Evolutionary conservation across 2,113 vertebrate genomes (phyloP).

Genomic region (Sphyrna mokarran): DNA sequence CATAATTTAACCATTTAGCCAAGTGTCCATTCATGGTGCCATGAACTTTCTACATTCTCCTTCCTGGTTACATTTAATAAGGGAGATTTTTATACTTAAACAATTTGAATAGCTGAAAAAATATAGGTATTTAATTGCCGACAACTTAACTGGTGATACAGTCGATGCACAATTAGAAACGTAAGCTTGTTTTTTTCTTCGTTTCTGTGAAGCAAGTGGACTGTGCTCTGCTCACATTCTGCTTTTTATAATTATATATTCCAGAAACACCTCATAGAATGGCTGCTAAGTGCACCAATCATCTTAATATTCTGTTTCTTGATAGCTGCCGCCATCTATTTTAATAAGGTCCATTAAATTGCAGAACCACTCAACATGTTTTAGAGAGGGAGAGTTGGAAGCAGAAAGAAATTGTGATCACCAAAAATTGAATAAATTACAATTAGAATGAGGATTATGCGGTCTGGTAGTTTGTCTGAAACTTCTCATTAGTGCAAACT

Average conservation of each 20-base stretch:
- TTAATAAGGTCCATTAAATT: constrained; percentile 36
- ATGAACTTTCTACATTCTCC: neutral
- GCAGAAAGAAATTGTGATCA: constrained; percentile 5
- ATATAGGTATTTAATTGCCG: neutral
- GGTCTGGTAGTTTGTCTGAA: neutral
- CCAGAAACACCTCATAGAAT: constrained; percentile 25
- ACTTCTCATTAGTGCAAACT: neutral
- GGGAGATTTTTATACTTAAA: neutral
- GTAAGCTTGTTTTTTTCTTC: neutral
- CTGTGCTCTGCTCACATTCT: neutral
- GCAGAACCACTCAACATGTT: constrained; percentile 25
- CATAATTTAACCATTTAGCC: neutral
- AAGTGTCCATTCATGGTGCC: neutral
- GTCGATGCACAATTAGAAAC: neutral
- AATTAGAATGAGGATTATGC: neutral
- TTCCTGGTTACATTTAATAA: neutral
- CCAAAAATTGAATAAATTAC: constrained; percentile 19
- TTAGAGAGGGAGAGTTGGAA: constrained; percentile 16
- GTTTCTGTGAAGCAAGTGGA: neutral
- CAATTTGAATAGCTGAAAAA: neutral
- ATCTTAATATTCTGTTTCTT: constrained; percentile 35
- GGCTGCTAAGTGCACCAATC: constrained; percentile 35
- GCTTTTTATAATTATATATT: constrained; percentile 25
- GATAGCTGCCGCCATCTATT: constrained; percentile 30
- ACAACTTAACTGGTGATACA: neutral